Percentiles rank a stretch among this genome's conserved stretches.
Evolutionary conservation across 1,140 invertebrate genomes (phyloP).

Genomic region (Cyrtorhinus lividipennis): DNA sequence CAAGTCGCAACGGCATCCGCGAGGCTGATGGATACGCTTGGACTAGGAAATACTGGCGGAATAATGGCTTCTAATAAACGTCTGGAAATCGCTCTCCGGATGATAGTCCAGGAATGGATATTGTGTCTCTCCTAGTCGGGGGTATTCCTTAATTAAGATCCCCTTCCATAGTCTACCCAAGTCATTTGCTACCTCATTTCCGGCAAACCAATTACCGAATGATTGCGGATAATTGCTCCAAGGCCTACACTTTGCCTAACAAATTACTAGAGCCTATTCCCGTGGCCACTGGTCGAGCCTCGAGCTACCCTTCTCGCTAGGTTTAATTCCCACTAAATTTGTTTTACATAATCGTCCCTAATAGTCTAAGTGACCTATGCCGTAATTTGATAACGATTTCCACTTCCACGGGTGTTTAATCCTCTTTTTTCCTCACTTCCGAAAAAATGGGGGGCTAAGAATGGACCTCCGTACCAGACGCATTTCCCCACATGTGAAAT

Average conservation of each 20-base stretch:
- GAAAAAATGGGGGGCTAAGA: too few species aligned
- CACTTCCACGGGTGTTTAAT: too few species aligned
- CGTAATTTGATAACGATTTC: constrained; percentile 21
- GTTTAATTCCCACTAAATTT: constrained; percentile 16
- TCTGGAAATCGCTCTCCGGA: too few species aligned
- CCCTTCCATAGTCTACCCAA: not conserved
- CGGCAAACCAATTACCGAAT: constrained; percentile 14
- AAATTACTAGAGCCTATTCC: constrained; percentile 9
- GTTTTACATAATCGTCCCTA: constrained; percentile 22
- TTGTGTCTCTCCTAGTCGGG: not conserved
- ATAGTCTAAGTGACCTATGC: constrained; percentile 21
- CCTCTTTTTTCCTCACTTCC: too few species aligned
- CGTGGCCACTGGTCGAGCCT: not conserved
- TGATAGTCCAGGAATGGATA: not conserved
- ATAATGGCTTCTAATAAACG: too few species aligned
- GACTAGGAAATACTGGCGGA: too few species aligned
- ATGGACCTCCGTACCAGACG: too few species aligned
- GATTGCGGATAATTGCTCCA: constrained; percentile 14
- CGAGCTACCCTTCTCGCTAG: not conserved
- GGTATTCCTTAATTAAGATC: not conserved
- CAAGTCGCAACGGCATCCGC: too few species aligned
- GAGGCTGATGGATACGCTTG: too few species aligned
- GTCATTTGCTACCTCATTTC: not conserved
- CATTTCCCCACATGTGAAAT: not conserved
- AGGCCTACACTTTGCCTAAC: constrained; percentile 18